Evolutionary conservation across 2,113 vertebrate species (phyloP).

Genomic region (Chionodraco myersi): DNA sequence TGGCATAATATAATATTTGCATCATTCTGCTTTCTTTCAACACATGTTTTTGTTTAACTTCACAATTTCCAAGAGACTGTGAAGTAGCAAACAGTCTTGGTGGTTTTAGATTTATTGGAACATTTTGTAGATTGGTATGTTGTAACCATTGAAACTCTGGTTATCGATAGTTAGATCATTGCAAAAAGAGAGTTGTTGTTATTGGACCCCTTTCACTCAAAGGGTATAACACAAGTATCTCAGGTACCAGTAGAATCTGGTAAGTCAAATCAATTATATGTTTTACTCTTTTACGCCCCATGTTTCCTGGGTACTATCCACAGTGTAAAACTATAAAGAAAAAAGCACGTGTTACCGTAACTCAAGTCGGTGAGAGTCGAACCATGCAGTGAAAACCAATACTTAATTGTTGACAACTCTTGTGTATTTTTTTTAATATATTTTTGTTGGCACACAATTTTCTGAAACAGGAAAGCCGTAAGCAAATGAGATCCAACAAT

Average conservation of each 20-base stretch:
- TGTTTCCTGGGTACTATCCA: too few relatives aligned
- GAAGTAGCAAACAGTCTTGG: neutral
- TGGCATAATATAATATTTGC: neutral
- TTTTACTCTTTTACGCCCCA: neutral
- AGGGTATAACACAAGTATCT: neutral
- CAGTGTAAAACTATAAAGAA: too few relatives aligned
- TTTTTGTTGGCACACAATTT: too few relatives aligned
- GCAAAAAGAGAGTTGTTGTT: neutral
- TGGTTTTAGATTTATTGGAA: neutral
- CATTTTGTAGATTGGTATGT: neutral
- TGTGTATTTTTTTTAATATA: too few relatives aligned
- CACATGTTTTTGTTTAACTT: neutral
- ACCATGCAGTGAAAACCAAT: too few relatives aligned
- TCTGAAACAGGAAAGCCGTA: too few relatives aligned
- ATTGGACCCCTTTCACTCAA: neutral
- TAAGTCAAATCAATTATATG: conserved; percentile 7
- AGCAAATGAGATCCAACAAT: too few relatives aligned
- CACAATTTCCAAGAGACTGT: neutral
- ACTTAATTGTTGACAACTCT: neutral
- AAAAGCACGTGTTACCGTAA: too few relatives aligned
- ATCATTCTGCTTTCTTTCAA: neutral
- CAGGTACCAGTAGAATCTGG: neutral
- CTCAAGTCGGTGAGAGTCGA: too few relatives aligned
- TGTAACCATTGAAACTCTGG: neutral
- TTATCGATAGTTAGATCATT: neutral